A percentile compares a stretch with the other conserved stretches of the same genome.
Evolutionary conservation across 2,888 invertebrate species (phyloP).

Genomic region (Brenthis hecate): DNA sequence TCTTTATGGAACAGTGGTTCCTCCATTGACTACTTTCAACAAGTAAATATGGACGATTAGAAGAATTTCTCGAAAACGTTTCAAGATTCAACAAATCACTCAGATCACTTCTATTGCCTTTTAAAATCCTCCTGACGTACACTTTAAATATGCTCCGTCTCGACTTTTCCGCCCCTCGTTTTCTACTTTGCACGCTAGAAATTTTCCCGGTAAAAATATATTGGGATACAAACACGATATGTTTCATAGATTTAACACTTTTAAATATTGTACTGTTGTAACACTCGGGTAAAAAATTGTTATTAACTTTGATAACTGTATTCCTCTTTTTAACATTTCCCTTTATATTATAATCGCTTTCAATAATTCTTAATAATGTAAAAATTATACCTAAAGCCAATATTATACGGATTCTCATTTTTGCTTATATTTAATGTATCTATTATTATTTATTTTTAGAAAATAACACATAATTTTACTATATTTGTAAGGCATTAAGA

Average conservation of each 20-base stretch:
- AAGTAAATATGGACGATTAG: conserved; percentile 67
- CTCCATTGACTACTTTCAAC: conserved; percentile 62
- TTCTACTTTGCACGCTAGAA: conserved; percentile 63
- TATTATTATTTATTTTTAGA: conserved; percentile 14
- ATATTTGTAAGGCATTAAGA: conserved; percentile 7
- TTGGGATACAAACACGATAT: conserved; percentile 67
- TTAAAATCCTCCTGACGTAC: conserved; percentile 72
- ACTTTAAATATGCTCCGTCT: conserved; percentile 71
- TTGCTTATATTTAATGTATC: conserved; percentile 20
- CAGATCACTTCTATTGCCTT: conserved; percentile 70
- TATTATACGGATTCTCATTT: conserved; percentile 57
- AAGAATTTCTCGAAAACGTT: conserved; percentile 68
- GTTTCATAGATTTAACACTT: conserved; percentile 68
- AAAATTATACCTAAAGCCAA: conserved; percentile 22
- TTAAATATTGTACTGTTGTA: conserved; percentile 69
- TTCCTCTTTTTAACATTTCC: conserved; percentile 75
- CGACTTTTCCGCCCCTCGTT: conserved; percentile 53
- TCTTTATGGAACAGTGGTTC: conserved; percentile 49
- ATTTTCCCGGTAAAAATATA: conserved; percentile 80
- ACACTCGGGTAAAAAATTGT: conserved; percentile 61
- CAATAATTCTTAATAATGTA: conserved; percentile 49
- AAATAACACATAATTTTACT: conserved; percentile 22
- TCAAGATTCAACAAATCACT: conserved; percentile 75
- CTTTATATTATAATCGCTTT: conserved; percentile 66
- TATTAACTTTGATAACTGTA: conserved; percentile 70